These are phyloP conservation scores for Crotophaga sulcirostris DNA, from an alignment of 2,113 vertebrate species.

Conservation along the genomic window DNA sequence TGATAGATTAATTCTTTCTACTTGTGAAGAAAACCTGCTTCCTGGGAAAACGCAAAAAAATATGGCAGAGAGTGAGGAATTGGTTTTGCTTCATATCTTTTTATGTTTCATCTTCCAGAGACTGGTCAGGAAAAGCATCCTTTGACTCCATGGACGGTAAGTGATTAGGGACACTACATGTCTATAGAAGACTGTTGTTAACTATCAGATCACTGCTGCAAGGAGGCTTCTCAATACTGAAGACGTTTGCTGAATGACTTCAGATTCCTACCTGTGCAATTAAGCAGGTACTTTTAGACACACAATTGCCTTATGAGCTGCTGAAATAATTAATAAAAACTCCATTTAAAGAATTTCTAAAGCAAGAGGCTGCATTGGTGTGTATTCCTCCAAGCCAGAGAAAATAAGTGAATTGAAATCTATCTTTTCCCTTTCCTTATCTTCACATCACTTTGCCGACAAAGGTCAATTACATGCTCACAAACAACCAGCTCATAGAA, in stretches of 20 bases:
- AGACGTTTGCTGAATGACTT: not conserved
- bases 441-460: constrained; percentile 13
- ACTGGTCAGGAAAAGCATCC: not conserved
- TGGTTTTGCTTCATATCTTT: not conserved
- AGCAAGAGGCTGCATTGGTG: not conserved
- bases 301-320: not conserved
- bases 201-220: not conserved
- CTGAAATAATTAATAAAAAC: not conserved
- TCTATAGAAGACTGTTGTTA: not conserved
- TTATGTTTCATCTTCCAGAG: not conserved
- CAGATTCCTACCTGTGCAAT: not conserved
- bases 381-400: not conserved
- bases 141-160: not conserved
- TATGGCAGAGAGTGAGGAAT: not conserved
- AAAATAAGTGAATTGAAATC: not conserved
- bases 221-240: not conserved
- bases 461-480: constrained; percentile 47
- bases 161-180: not conserved
- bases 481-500: constrained; percentile 45
- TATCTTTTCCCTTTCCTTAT: constrained; percentile 45
- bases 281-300: not conserved
- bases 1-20: not conserved
- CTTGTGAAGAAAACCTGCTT: not conserved
- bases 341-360: not conserved
- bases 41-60: not conserved